Base-by-base conservation (phyloP, 2,113 vertebrate species). In the Apus apus region DNA sequence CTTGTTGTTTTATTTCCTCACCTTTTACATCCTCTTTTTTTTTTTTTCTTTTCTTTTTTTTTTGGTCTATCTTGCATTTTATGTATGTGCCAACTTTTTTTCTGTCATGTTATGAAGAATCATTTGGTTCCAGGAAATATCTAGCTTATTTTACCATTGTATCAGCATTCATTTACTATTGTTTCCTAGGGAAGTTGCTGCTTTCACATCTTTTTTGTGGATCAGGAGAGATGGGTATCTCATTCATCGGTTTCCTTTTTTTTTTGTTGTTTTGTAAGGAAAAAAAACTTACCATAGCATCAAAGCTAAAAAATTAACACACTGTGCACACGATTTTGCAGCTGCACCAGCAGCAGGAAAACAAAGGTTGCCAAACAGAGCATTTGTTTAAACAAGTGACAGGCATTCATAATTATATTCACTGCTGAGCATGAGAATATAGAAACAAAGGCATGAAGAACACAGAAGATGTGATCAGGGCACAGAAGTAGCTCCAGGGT, bases 271-370 rank as follows among this genome's bases (percentile, higher is more conserved):
- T 65, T 43, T 50, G 60, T 88, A 56, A 65, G 54, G 43, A 20
- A 60, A 67, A 66, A 65, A 70, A 48, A 17, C 61, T 85, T 73
- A 64, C 60, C 34, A 30, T 38, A 89, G 85, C 64, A 93, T 96
- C 90, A 87, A 90, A 95, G 85, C 95, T 96, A 96, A 96, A 95
- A 97, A 97, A 93, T 97, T 95, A 97, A 96, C 96, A 95, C 90
- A 82, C 92, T 96, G 66, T 87, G 92, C 96, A 90, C 91, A 97
- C 91, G 86, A 9, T 89, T 96, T 89, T 94, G 87, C 93, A 96
- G 93, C 91, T 80, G 92, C 92, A 92, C 26, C 85, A 89, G 84
- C 71, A 95, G 81, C 36, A 75, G 79, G 60, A 93, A 95, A 87
- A 92, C 57, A 97, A 96, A 96, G 85, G 89, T 94, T 96, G 92